Evolutionary conservation across 2,797 vertebrate species (phyloP).

Genomic region (Aphelocoma californica): DNA sequence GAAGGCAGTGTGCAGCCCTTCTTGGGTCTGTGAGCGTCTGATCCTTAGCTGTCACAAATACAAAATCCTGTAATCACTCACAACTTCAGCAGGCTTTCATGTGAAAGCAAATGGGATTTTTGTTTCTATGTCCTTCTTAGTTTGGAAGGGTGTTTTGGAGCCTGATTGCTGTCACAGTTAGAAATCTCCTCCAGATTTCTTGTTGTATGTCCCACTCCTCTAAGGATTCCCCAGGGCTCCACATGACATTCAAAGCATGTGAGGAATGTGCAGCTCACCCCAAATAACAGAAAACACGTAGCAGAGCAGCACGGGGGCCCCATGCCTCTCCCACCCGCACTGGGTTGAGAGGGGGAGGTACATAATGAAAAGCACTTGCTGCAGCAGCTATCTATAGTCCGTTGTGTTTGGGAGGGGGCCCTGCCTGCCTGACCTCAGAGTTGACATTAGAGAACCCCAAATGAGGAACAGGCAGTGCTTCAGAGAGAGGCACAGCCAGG

Average conservation of each 20-base stretch:
- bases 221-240: background rate
- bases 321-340: background rate
- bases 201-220: background rate
- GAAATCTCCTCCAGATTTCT: background rate
- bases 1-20: background rate
- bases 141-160: background rate
- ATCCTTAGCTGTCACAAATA: background rate
- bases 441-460: background rate
- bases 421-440: background rate
- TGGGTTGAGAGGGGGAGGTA: background rate
- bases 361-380: slow-evolving; percentile 24
- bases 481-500: background rate
- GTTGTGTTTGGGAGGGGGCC: background rate
- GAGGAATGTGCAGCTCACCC: slow-evolving; percentile 14
- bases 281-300: slow-evolving; percentile 13
- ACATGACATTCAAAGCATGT: background rate
- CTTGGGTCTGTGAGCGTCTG: background rate
- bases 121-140: background rate
- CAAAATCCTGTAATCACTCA: background rate
- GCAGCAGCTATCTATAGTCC: slow-evolving; percentile 1
- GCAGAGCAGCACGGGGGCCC: background rate
- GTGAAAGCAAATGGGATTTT: background rate
- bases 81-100: background rate
- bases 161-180: background rate
- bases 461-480: background rate